Percentiles rank a stretch among this genome's conserved stretches.
Conservation (phyloP, 2,888 invertebrate genomes). For the Odontocerum albicorne region DNA sequence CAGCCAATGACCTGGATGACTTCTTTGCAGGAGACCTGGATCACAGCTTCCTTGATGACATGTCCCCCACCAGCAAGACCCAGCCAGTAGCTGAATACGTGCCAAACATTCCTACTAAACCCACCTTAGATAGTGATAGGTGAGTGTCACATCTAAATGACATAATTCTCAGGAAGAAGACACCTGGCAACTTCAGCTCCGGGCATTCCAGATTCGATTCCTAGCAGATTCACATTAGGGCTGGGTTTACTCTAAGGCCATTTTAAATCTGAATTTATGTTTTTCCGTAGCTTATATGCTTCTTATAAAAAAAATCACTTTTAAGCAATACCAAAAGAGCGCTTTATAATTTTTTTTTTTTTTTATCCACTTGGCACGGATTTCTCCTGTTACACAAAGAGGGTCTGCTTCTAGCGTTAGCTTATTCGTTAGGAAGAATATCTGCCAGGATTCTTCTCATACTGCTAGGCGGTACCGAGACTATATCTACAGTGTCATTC, state of each 20-base stretch:
- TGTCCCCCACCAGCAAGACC: constrained; percentile 43
- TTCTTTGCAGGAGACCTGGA: constrained; percentile 70
- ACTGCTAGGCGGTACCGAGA: no score
- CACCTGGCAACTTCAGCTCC: background rate
- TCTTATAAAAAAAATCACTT: no score
- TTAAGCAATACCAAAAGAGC: no score
- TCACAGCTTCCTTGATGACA: constrained; percentile 74
- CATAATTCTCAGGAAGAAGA: background rate
- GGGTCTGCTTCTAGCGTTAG: no score
- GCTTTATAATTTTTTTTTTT: no score
- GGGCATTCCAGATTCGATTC: background rate
- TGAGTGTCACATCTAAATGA: constrained; percentile 3
- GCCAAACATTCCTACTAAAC: constrained; percentile 21
- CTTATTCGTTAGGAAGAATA: no score
- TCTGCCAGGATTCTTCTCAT: no score
- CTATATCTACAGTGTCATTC: no score
- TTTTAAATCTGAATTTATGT: no score
- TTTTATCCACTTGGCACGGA: no score
- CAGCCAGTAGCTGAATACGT: constrained; percentile 2
- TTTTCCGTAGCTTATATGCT: no score
- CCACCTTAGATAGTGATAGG: constrained; percentile 33
- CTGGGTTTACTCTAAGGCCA: background rate
- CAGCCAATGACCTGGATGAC: constrained; percentile 58
- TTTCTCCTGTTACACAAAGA: no score
- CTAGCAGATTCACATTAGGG: background rate